phyloP scores from a whole-genome alignment of 2,888 invertebrate species.

The Phasia obesa region DNA sequence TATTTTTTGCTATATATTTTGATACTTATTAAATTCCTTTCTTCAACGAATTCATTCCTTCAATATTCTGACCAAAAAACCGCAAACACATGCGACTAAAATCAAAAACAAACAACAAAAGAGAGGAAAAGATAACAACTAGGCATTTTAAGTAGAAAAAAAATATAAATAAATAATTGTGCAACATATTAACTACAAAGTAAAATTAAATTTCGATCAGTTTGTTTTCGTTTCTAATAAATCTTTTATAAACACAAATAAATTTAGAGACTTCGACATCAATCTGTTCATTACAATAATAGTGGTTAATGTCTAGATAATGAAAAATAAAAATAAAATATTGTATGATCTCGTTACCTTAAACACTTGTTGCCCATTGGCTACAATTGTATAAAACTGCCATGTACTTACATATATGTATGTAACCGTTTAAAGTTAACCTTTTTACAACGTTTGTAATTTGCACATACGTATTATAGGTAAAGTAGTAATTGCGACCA shows the following conservation, averaged over 20 bases:
- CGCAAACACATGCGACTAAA: background rate
- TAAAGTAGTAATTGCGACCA: too few relatives aligned
- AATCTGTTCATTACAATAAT: constrained; percentile 27
- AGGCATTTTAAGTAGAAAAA: constrained; percentile 33
- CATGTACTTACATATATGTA: too few relatives aligned
- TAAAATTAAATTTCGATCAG: constrained; percentile 37
- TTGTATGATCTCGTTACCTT: background rate
- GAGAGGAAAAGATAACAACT: constrained; percentile 13
- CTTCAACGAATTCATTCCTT: too few relatives aligned
- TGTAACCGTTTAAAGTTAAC: too few relatives aligned
- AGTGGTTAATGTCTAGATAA: background rate
- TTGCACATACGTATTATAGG: too few relatives aligned
- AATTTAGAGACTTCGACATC: background rate
- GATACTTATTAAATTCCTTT: too few relatives aligned
- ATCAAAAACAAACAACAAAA: constrained; percentile 16
- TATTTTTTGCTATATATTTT: too few relatives aligned
- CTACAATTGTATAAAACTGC: too few relatives aligned
- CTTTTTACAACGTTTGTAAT: too few relatives aligned
- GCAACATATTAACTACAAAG: constrained; percentile 31
- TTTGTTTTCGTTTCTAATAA: constrained; percentile 6
- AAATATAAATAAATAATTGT: background rate
- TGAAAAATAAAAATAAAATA: background rate
- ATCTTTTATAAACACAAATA: background rate
- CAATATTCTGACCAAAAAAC: too few relatives aligned
- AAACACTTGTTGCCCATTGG: too few relatives aligned